Conservation (phyloP, 2,888 invertebrate genomes). For the Caenorhabditis sp. region DNA sequence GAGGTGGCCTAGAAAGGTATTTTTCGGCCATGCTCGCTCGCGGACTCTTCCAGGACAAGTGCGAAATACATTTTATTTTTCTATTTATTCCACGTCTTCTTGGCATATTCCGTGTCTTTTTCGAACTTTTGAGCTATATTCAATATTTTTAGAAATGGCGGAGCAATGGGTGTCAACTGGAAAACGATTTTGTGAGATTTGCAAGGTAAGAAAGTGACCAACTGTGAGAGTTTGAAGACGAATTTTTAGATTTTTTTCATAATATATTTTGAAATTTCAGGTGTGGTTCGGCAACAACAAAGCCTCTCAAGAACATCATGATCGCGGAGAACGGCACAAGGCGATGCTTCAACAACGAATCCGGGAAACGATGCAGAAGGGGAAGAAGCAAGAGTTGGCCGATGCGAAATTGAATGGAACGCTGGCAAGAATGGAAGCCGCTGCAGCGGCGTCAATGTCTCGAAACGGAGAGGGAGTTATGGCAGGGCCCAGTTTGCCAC, state of each 20-base stretch:
- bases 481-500: slow-evolving; percentile 65
- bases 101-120: not conserved
- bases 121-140: not conserved
- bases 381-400: slow-evolving; percentile 58
- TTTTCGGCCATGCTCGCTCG: not conserved
- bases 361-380: slow-evolving; percentile 58
- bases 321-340: slow-evolving; percentile 80
- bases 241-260: no score
- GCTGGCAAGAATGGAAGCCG: slow-evolving; percentile 78
- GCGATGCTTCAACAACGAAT: slow-evolving; percentile 61
- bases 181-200: slow-evolving; percentile 97
- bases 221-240: not conserved
- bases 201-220: slow-evolving; percentile 88
- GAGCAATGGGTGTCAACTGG: slow-evolving; percentile 92
- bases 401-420: slow-evolving; percentile 73
- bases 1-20: no score
- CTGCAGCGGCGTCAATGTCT: slow-evolving; percentile 76
- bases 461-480: slow-evolving; percentile 62
- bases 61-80: not conserved
- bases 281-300: slow-evolving; percentile 99
- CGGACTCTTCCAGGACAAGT: slow-evolving; percentile 24
- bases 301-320: slow-evolving; percentile 85
- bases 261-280: no score
- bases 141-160: slow-evolving; percentile 71
- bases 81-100: slow-evolving; percentile 5